Evolutionary conservation across 2,888 invertebrate species (phyloP).

Genomic region (Apotomis capreana): DNA sequence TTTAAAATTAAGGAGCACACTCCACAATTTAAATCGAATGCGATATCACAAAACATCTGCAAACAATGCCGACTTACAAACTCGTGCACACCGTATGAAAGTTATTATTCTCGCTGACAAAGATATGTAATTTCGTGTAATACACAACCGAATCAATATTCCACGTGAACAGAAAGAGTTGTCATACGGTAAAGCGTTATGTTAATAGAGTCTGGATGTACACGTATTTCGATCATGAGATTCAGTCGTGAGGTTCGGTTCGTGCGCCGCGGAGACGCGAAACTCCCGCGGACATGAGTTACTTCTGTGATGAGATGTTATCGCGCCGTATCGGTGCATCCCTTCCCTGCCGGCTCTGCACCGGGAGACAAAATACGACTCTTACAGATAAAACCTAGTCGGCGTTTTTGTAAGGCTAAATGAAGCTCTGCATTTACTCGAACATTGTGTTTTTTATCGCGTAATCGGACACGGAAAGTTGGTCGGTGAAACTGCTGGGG

Average conservation of each 20-base stretch:
- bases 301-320: conserved; percentile 62
- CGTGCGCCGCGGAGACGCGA: conserved; percentile 66
- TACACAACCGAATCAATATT: conserved; percentile 74
- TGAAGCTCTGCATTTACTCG: conserved; percentile 29
- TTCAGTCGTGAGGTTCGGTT: conserved; percentile 75
- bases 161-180: conserved; percentile 75
- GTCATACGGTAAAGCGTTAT: conserved; percentile 76
- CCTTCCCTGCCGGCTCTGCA: conserved; percentile 42
- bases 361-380: conserved; percentile 40
- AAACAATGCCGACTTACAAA: conserved; percentile 62
- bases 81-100: conserved; percentile 55
- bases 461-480: conserved; percentile 26
- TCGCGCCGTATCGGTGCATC: conserved; percentile 50
- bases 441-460: conserved; percentile 31
- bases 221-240: conserved; percentile 77
- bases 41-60: conserved; percentile 44
- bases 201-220: conserved; percentile 71
- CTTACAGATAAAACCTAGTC: conserved; percentile 40
- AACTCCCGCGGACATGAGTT: conserved; percentile 61
- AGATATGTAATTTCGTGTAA: conserved; percentile 73
- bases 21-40: conserved; percentile 15
- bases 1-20: conserved; percentile 16
- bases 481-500: conserved; percentile 14
- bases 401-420: conserved; percentile 34
- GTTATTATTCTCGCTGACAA: conserved; percentile 61